Evolutionary conservation across 2,888 invertebrate species (phyloP).

Genomic region (Phalera bucephala): DNA sequence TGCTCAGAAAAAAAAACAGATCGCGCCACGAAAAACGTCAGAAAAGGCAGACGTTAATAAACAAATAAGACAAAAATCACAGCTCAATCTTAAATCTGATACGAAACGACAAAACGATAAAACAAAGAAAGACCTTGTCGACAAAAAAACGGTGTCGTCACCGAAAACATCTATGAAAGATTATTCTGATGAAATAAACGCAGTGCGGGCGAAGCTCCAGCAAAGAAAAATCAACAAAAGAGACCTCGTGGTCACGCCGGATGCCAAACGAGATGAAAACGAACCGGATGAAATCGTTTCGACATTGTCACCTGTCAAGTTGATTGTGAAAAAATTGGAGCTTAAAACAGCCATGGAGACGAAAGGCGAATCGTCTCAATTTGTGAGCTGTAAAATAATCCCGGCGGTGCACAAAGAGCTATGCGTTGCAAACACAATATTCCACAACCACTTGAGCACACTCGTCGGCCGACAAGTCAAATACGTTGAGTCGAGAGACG

Average conservation of each 20-base stretch:
- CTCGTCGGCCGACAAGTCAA: constrained; percentile 77
- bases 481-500: constrained; percentile 68
- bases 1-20: constrained; percentile 76
- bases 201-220: constrained; percentile 75
- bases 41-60: constrained; percentile 65
- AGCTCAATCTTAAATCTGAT: constrained; percentile 67
- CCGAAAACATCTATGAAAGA: constrained; percentile 67
- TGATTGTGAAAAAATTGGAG: constrained; percentile 76
- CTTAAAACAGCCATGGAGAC: constrained; percentile 72
- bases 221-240: constrained; percentile 74
- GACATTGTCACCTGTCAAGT: constrained; percentile 74
- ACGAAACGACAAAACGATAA: constrained; percentile 66
- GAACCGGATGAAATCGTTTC: constrained; percentile 60
- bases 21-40: constrained; percentile 54
- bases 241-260: constrained; percentile 55
- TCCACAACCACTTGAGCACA: constrained; percentile 78
- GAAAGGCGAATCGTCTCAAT: constrained; percentile 63
- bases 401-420: constrained; percentile 74
- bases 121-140: constrained; percentile 63
- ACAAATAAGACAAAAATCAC: constrained; percentile 76
- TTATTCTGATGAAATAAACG: constrained; percentile 77
- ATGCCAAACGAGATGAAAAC: constrained; percentile 62
- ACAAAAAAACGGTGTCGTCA: constrained; percentile 61
- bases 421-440: constrained; percentile 75
- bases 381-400: constrained; percentile 73